A percentile compares a stretch with the other conserved stretches of the same genome.
phyloP scores from a whole-genome alignment of 2,888 invertebrate genomes.

The Lasioglossum villosulum region DNA sequence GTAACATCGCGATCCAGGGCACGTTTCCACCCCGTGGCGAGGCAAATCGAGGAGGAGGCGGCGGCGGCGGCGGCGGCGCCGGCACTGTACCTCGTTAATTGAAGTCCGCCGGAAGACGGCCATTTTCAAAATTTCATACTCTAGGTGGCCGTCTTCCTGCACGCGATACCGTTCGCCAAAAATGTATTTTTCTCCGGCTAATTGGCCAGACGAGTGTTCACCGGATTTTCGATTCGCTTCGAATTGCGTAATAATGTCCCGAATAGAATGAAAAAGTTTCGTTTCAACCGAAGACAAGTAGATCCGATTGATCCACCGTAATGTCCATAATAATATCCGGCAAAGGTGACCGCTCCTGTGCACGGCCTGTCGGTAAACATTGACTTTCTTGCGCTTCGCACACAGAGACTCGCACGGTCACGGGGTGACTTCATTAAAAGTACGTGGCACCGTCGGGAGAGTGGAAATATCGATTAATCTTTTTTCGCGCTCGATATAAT shows the following conservation, averaged over 20 bases:
- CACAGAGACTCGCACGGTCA: not conserved
- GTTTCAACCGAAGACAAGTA: not conserved
- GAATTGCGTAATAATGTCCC: not conserved
- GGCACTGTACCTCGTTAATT: constrained; percentile 65
- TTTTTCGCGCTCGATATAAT: constrained; percentile 83
- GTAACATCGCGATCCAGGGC: constrained; percentile 79
- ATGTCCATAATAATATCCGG: not conserved
- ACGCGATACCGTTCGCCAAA: constrained; percentile 30
- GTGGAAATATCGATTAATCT: constrained; percentile 79
- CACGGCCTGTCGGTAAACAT: constrained; percentile 15
- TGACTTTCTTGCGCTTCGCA: constrained; percentile 15
- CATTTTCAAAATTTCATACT: constrained; percentile 69
- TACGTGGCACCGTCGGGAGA: constrained; percentile 66
- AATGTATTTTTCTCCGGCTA: constrained; percentile 34
- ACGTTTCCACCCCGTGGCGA: constrained; percentile 74
- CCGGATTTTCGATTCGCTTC: not conserved
- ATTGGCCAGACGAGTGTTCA: constrained; percentile 18
- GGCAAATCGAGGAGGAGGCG: constrained; percentile 61
- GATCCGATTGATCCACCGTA: not conserved
- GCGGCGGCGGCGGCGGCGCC: not conserved
- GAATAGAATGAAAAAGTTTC: not conserved
- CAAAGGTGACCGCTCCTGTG: not conserved
- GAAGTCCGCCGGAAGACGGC: constrained; percentile 68
- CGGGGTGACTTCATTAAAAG: constrained; percentile 77
- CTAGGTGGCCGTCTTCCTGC: constrained; percentile 43